Conservation (phyloP, 2,113 vertebrate genomes). For the Pelobates fuscus region DNA sequence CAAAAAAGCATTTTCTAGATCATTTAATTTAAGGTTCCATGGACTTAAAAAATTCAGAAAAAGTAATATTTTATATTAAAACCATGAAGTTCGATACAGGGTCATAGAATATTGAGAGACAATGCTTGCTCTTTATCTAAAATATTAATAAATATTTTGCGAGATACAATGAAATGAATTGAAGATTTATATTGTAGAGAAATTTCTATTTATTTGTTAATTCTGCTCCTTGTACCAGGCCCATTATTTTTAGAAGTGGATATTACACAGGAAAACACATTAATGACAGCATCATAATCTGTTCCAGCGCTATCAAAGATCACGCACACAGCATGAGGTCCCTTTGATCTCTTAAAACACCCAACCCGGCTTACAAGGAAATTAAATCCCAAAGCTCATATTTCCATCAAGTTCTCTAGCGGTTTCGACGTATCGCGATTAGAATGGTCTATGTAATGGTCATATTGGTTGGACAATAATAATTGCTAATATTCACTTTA, state of each 20-base stretch:
- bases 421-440: constrained; percentile 17
- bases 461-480: neutral
- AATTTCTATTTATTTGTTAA: constrained; percentile 33
- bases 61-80: no score
- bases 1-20: no score
- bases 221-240: constrained; percentile 4
- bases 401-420: constrained; percentile 36
- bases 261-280: constrained; percentile 43
- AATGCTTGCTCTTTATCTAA: no score
- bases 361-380: constrained; percentile 43
- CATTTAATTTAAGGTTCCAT: no score
- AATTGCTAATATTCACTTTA: constrained; percentile 6
- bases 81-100: no score
- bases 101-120: no score
- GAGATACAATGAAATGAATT: neutral
- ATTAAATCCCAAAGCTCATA: constrained; percentile 48
- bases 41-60: no score
- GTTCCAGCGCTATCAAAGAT: constrained; percentile 41
- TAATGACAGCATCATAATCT: constrained; percentile 43
- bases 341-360: constrained; percentile 47
- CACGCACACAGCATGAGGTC: constrained; percentile 45
- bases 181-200: neutral
- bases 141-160: no score
- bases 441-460: constrained; percentile 18
- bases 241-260: constrained; percentile 46